A percentile compares a stretch with the other conserved stretches of the same genome.
phyloP scores from a whole-genome alignment of 2,113 vertebrate genomes.

The Sylvilagus bachmani region DNA sequence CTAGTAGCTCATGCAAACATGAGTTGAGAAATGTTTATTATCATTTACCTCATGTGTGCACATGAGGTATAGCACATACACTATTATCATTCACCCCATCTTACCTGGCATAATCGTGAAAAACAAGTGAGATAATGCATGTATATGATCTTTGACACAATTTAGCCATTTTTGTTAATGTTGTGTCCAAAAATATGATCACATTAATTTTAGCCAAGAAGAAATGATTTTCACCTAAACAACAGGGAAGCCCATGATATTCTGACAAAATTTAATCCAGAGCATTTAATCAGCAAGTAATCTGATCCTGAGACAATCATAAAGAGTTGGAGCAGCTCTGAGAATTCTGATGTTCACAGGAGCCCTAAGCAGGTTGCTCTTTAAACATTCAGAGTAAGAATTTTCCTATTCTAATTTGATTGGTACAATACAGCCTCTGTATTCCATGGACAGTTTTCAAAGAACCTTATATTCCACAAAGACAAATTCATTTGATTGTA shows the following conservation, averaged over 20 bases:
- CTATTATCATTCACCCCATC: no score
- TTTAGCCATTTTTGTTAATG: neutral
- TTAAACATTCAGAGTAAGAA: neutral
- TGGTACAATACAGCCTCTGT: neutral
- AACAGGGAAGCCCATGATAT: neutral
- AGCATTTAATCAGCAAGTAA: neutral
- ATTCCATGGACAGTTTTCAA: conserved; percentile 24
- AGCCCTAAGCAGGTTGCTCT: neutral
- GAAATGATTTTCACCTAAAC: neutral
- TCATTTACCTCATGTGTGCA: no score
- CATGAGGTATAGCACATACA: no score
- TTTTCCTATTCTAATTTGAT: neutral
- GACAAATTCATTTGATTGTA: neutral
- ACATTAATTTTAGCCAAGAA: neutral
- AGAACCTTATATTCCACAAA: neutral
- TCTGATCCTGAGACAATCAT: neutral
- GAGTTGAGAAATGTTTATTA: conserved; percentile 23
- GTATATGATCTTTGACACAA: neutral
- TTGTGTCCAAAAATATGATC: neutral
- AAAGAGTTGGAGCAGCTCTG: neutral
- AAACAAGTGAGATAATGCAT: neutral
- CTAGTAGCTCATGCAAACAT: neutral
- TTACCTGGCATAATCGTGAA: neutral
- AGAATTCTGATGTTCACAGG: neutral
- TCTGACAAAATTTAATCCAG: neutral